Evolutionary conservation across 2,113 vertebrate genomes (phyloP), one percentile per base, ranked within the genome.

Genomic region (rabbit (Oryctolagus cuniculus)): DNA sequence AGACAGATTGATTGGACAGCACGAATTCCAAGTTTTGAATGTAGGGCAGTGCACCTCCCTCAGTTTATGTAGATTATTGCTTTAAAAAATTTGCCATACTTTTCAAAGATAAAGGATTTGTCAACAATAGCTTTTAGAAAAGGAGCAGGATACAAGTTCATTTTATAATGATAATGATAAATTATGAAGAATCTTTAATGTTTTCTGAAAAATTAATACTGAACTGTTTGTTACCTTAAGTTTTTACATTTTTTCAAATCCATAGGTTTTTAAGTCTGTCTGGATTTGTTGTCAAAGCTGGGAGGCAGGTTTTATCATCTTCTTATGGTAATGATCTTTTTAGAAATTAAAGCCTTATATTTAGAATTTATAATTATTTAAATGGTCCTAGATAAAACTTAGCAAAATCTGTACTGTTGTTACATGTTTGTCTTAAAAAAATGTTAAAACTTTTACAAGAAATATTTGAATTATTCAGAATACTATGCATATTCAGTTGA

Each of bases 291-390:
- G 29, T 90, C 24, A 75, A 91, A 92, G 27, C 64, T 85, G 31
- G 66, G 36, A 93, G 49, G 21, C 8, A 86, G 27, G 29, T 84
- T 90, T 89, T 29, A 55, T 72, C 22, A 87, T 91, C 51, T 92
- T 13, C 22, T 86, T 49, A 77, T 63, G 38, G 29, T 91, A 78
- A 75, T 17, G 2, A 24, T 66, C 29, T 73, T 91, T 95, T 91
- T 66, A 63, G 80, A 79, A 80, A 91, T 92, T 80, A 88, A 96
- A 93, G 13, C 29, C 24, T 70, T 96, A 31, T 75, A n/a, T 83
- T 95, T 90, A 58, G 31, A 69, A 77, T 95, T 93, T 94, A n/a
- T 80, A 87, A 61, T 89, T 49, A 91, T 84, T 36, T 89, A 88
- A 84, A 81, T 92, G 31, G 44, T 78, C 82, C 38, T 86, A 34